Conservation (phyloP, 2,113 vertebrate genomes). For the Sphaerodactylus townsendi region DNA sequence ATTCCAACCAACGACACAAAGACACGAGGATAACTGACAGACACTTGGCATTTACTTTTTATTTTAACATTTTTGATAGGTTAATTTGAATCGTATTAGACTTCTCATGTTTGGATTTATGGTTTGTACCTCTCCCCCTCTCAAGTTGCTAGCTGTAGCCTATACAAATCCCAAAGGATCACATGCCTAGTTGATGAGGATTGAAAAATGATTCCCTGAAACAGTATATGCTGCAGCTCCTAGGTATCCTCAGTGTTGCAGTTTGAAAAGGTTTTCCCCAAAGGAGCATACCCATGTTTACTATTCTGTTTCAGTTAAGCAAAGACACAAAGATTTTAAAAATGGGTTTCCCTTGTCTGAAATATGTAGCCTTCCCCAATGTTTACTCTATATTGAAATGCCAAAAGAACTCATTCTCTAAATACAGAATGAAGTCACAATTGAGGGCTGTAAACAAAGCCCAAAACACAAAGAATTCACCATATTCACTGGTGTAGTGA, state of each 20-base stretch:
- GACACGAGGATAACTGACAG: too few relatives aligned
- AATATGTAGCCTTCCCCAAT: neutral
- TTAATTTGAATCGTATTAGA: neutral
- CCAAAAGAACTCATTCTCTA: neutral
- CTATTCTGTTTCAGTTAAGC: neutral
- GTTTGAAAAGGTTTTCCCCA: too few relatives aligned
- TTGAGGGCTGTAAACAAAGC: neutral
- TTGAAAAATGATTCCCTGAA: neutral
- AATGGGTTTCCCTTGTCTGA: neutral
- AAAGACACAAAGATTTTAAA: neutral
- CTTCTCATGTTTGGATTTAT: neutral
- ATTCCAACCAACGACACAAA: too few relatives aligned
- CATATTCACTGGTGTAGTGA: too few relatives aligned
- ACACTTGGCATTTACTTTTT: too few relatives aligned
- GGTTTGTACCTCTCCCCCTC: neutral
- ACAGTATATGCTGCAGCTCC: neutral
- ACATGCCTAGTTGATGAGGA: neutral
- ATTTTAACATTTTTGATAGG: neutral
- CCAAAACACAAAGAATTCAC: neutral
- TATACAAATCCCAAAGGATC: neutral
- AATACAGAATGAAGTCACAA: neutral
- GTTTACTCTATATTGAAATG: neutral
- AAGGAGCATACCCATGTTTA: neutral
- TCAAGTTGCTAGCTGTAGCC: neutral
- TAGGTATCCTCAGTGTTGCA: neutral